Evolutionary conservation across 2,888 invertebrate species (phyloP), one percentile per base, ranked within the genome.

Genomic region (Spilosoma lubricipeda): DNA sequence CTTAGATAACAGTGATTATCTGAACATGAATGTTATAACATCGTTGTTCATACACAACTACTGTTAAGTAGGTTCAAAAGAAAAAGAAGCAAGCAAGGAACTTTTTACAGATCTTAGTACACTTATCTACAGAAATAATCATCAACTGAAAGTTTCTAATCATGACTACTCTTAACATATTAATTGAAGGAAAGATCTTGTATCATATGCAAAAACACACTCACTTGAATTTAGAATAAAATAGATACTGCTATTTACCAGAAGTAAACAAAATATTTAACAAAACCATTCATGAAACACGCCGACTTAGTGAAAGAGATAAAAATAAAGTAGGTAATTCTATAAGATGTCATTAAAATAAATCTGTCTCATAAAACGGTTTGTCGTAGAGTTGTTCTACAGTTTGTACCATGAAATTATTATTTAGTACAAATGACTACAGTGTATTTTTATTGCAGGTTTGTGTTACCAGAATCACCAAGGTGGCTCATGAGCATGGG

Each of bases 381-480:
- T 56, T 56, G 13, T 56, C 23, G 23, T 52, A 52, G 52, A 52
- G 23, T 23, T 23, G 7, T 52, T 52, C 23, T 7, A 9, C 2
- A 9, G 15, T n/a, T 23, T 23, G 52, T 52, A 23, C 8, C 23
- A 52, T 23, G 23, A 20, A 48, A 23, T 23, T 63, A 15, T 48
- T 33, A 63, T 7, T 69, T 69, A 39, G 48, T 30, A 33, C 27
- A 11, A 18, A 64, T 45, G 33, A 59, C 20, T 36, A 70, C 70
- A 74, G 2, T 67, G 39, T 64, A 52, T 70, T n/a, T 68, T 48
- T 65, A 65, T 93, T 92, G 73, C 89, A 98, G 98, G 97, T 97
- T 97, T 92, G 94, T 98, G 56, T 92, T 98, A 74, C 98, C 98
- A n/a, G 98, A 98, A 95, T 98, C 98, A 3, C 98, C 98, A 0